Evolutionary conservation across 2,888 invertebrate species (phyloP), one percentile per base, ranked within the genome.

Genomic region (Cremastobaeus sp.): DNA sequence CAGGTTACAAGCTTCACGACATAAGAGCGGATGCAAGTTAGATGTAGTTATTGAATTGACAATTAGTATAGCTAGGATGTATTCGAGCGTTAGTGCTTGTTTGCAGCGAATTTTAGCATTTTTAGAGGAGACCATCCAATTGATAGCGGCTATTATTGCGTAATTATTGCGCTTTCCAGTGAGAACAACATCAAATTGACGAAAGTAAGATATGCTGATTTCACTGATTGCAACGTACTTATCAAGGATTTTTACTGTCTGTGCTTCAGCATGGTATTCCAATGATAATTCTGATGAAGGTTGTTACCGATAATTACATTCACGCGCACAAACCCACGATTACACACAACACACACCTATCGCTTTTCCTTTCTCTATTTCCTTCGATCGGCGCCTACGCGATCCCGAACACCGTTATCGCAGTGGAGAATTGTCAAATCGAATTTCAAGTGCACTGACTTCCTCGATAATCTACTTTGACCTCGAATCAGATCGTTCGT

Each of bases 281-380:
- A 28, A 32, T 48, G 48, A 30, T 35, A 18, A 14, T 57, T 35
- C 57, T 50, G 37, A 25, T 20, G 60, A 62, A 52, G 39, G 47
- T 48, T 41, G 41, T 43, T 43, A 60, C 25, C 64, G 43, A 35
- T 43, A 34, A 64, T 50, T 12, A 64, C 50, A 64, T 64, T 64
- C 52, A 64, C 64, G 52, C 52, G 52, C 64, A 52, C 64, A 12
- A 30, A 34, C 32, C 48, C 52, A 52, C 50, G 43, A 25, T 52
- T 35, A 41, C 64, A 64, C 62, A 62, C 50, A 50, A 48, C 50
- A 25, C 62, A 62, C 64, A 62, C 41, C 52, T 43, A 50, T 43
- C 34, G 62, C 32, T 50, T 50, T 50, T 62, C 21, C 32, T 50
- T 50, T 41, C 50, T 41, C 41, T 50, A 41, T 41, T 41, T 48